These are phyloP conservation scores for Rhimphoctona megacephalus DNA, from an alignment of 2,888 invertebrate species.

Conservation along the genomic window DNA sequence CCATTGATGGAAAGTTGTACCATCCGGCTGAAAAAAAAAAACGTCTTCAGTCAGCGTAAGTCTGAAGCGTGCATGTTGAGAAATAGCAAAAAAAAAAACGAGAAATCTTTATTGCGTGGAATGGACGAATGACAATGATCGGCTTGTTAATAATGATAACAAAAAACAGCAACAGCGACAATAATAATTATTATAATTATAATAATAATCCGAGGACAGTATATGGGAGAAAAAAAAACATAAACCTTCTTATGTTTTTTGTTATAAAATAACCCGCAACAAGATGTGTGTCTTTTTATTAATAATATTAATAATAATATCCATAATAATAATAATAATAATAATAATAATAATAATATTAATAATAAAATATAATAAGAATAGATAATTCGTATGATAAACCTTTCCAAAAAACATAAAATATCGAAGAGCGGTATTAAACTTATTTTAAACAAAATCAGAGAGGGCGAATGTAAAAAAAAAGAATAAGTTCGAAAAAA, in stretches of 20 bases:
- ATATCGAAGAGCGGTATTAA: constrained; percentile 69
- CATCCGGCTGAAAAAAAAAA: constrained; percentile 78
- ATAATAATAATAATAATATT: constrained; percentile 72
- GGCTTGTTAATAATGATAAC: constrained; percentile 46
- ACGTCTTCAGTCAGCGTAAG: constrained; percentile 57
- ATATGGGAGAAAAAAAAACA: constrained; percentile 48
- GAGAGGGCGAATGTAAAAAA: constrained; percentile 68
- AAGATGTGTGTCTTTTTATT: constrained; percentile 80
- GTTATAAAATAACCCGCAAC: constrained; percentile 81
- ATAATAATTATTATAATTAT: constrained; percentile 6
- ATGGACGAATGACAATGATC: constrained; percentile 56
- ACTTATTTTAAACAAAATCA: constrained; percentile 64
- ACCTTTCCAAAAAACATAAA: constrained; percentile 73
- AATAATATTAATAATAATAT: constrained; percentile 70
- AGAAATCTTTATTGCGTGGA: constrained; percentile 18
- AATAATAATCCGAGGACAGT: constrained; percentile 23
- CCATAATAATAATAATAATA: constrained; percentile 61
- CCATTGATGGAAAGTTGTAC: constrained; percentile 67
- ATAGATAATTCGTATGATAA: constrained; percentile 72
- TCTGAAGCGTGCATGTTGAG: constrained; percentile 34
- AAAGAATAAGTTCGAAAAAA: constrained; percentile 52
- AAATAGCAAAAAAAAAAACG: constrained; percentile 1
- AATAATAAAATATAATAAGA: constrained; percentile 67
- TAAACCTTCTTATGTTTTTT: constrained; percentile 61
- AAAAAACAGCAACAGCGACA: not conserved